Evolutionary conservation across 1,140 invertebrate genomes (phyloP), one percentile per base, ranked within the genome.

Genomic region (Ericerus pela): DNA sequence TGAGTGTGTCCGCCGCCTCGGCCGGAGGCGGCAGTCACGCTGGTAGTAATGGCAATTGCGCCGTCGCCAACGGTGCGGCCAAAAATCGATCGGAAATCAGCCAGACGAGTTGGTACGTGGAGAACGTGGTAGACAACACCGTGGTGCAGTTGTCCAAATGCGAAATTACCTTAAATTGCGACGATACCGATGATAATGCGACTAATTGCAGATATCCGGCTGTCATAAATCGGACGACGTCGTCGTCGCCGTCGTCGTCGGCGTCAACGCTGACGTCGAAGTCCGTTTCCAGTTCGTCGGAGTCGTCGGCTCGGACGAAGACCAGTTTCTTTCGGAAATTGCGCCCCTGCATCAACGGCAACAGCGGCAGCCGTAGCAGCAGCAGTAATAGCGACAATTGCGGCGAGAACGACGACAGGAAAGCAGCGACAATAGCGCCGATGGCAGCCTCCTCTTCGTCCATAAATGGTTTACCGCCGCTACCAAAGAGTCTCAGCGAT

Each of bases 401-500:
- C n/a, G n/a, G n/a, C n/a, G n/a, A n/a, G n/a, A n/a, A 38, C 36
- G 14, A 38, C 4, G 5, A 38, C 5, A 47, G 41, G 10, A 10
- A 22, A 18, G 41, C 26, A n/a, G n/a, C n/a, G n/a, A n/a, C n/a
- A n/a, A n/a, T n/a, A n/a, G 22, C 41, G 28, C 53, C 38, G n/a
- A 41, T 53, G 53, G 36, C 26, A 11, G n/a, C n/a, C n/a, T 57
- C 58, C 56, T 56, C 62, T 29, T 75, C 76, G 53, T 73, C 84
- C 36, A 79, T 82, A 67, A 47, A 24, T 24, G 84, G 83, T 37
- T 65, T 88, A 61, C 86, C 86, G 18, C 86, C 86, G 27, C 70
- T 88, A 62, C 86, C 86, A 36, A 86, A 88, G 70, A 88, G 85
- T 62, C 70, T 90, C 1, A 87, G 84, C 65, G 82, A 81, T 16